Conservation (phyloP, 2,797 vertebrate genomes). For the Antennarius maculatus region DNA sequence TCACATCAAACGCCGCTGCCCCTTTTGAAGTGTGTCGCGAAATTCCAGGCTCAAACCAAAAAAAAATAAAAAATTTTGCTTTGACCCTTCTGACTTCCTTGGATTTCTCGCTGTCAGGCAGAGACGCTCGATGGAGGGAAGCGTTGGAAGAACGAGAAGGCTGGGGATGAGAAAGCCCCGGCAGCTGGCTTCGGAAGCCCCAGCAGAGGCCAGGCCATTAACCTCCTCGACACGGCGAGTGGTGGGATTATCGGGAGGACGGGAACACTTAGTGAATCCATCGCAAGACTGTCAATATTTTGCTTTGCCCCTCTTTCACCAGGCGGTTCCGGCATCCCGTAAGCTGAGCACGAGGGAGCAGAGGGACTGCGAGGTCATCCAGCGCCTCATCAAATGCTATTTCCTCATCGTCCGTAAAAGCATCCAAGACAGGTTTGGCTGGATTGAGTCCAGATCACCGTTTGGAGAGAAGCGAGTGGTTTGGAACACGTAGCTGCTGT, state of each 20-base stretch:
- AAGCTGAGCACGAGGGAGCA: slow-evolving; percentile 83
- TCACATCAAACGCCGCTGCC: slow-evolving; percentile 12
- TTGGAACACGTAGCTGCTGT: slow-evolving; percentile 1
- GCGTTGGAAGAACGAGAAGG: slow-evolving; percentile 83
- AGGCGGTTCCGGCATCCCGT: slow-evolving; percentile 81
- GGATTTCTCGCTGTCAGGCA: slow-evolving; percentile 61
- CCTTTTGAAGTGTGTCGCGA: slow-evolving; percentile 16
- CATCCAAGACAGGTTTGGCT: slow-evolving; percentile 86
- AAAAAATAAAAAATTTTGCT: neutral
- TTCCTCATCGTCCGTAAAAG: slow-evolving; percentile 89
- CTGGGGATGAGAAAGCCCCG: slow-evolving; percentile 57
- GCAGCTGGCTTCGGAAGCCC: slow-evolving; percentile 76
- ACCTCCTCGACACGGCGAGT: slow-evolving; percentile 86
- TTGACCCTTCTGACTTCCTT: slow-evolving; percentile 38
- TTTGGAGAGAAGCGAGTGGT: neutral
- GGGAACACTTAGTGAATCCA: slow-evolving; percentile 37
- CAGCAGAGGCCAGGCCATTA: slow-evolving; percentile 80
- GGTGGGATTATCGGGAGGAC: slow-evolving; percentile 33
- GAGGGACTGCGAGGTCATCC: slow-evolving; percentile 87
- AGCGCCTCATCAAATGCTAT: slow-evolving; percentile 86
- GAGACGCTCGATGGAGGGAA: slow-evolving; percentile 79
- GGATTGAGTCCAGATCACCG: slow-evolving; percentile 16
- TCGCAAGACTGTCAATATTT: slow-evolving; percentile 38
- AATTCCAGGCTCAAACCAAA: slow-evolving; percentile 30
- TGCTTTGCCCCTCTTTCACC: slow-evolving; percentile 26